phyloP scores from a whole-genome alignment of 2,113 vertebrate species.

The Chlorodrepanis virens region DNA sequence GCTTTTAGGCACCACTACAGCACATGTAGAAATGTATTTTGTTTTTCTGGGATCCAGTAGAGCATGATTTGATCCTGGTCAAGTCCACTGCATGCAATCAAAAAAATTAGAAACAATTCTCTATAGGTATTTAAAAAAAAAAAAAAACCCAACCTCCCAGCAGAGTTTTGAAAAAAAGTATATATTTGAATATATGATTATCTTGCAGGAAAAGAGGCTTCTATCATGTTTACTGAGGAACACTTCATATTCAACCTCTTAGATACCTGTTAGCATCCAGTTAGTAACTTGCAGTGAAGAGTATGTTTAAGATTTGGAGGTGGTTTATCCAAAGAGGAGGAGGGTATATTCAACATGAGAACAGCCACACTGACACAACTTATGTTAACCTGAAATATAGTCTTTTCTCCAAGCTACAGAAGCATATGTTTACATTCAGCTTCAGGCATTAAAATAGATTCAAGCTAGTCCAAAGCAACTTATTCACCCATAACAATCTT shows the following conservation, averaged over 20 bases:
- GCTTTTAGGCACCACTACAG: neutral
- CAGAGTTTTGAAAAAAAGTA: neutral
- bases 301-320: neutral
- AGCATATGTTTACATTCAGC: neutral
- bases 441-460: neutral
- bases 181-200: neutral
- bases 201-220: neutral
- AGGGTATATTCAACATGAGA: neutral
- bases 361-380: neutral
- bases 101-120: neutral
- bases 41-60: neutral
- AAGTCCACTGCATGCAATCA: rapidly evolving
- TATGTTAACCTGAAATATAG: neutral
- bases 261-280: neutral
- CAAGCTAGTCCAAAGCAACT: neutral
- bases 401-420: neutral
- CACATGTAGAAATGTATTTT: neutral
- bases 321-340: neutral
- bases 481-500: neutral
- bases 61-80: neutral
- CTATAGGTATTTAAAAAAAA: neutral
- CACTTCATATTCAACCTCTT: neutral
- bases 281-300: neutral
- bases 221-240: neutral
- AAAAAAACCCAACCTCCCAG: neutral